phyloP scores from a whole-genome alignment of 2,888 invertebrate genomes.

The Allolobophora icterica region DNA sequence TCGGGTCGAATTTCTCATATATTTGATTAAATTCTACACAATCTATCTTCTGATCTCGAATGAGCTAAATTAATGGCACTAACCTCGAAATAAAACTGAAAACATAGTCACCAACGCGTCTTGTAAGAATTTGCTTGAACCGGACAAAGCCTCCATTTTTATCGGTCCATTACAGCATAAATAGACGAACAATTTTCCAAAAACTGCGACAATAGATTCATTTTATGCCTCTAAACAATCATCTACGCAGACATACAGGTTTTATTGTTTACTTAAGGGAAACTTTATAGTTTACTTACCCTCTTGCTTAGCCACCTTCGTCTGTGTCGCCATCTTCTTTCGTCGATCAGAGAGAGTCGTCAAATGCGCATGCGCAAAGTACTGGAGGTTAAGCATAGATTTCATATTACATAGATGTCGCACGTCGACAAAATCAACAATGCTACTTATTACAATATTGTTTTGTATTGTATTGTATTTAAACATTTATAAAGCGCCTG shows the following conservation, averaged over 20 bases:
- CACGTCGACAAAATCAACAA: neutral
- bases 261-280: neutral
- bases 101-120: conserved; percentile 17
- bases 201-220: neutral
- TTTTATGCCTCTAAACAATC: too few relatives aligned
- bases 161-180: neutral
- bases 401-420: neutral
- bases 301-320: conserved; percentile 62
- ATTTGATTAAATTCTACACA: neutral
- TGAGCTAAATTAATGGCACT: neutral
- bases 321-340: conserved; percentile 63
- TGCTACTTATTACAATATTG: too few relatives aligned
- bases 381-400: neutral
- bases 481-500: too few relatives aligned
- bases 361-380: conserved; percentile 25
- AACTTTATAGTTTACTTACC: conserved; percentile 51
- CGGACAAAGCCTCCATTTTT: conserved; percentile 19
- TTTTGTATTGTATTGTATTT: too few relatives aligned
- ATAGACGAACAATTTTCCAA: neutral
- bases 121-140: neutral
- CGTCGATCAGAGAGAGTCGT: neutral
- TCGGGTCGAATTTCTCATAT: neutral
- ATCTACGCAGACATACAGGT: neutral
- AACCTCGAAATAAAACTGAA: conserved; percentile 14
- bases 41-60: neutral